These are phyloP conservation scores for Centropus unirufus DNA, from an alignment of 2,113 vertebrate species.

Conservation along the genomic window DNA sequence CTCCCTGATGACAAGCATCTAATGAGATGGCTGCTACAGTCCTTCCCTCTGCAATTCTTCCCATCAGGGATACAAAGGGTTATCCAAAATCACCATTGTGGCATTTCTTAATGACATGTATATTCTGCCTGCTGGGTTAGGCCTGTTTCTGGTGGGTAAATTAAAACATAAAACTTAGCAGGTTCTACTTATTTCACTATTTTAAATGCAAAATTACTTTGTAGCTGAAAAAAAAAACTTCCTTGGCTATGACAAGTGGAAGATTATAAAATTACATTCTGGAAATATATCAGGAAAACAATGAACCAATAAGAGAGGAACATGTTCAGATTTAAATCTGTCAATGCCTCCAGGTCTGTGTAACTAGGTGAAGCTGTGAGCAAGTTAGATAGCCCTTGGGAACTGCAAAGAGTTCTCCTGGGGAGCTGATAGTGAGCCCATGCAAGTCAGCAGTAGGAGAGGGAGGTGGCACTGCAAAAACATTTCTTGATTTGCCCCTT, in stretches of 20 bases:
- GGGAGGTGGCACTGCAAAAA: not conserved
- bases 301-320: not conserved
- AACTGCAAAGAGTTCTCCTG: fast-evolving
- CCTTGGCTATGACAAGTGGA: not conserved
- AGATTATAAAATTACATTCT: not conserved
- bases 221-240: not conserved
- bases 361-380: not conserved
- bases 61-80: not conserved
- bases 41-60: not conserved
- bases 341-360: not conserved
- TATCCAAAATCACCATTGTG: not conserved
- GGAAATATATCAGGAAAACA: not conserved
- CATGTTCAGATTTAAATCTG: not conserved
- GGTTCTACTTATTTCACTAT: not conserved
- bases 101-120: not conserved
- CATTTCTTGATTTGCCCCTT: not conserved
- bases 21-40: not conserved
- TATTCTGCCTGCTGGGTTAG: not conserved
- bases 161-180: not conserved
- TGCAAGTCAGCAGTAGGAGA: fast-evolving
- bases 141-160: not conserved
- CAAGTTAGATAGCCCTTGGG: not conserved
- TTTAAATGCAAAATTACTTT: not conserved
- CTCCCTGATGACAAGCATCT: not conserved
- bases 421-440: not conserved